phyloP scores from a whole-genome alignment of 2,797 vertebrate genomes.

The Pipistrellus kuhlii region DNA sequence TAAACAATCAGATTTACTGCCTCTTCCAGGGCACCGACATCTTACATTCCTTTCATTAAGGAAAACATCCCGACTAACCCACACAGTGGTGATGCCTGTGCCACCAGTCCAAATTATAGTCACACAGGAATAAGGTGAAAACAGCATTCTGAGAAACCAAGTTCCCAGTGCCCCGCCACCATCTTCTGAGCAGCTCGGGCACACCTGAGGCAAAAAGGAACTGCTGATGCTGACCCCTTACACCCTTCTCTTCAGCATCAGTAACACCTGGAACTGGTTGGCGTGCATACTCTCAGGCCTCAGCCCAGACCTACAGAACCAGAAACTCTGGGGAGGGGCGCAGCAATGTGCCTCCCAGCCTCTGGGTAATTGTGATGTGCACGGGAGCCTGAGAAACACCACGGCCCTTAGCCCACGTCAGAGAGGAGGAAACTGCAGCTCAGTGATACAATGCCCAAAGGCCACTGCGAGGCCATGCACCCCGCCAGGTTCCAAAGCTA shows the following conservation, averaged over 20 bases:
- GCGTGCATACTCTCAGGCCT: not conserved
- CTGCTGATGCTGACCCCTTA: not conserved
- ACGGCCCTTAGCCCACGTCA: not conserved
- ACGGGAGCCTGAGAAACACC: not conserved
- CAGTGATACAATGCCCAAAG: not conserved
- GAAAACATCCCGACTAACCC: constrained; percentile 6
- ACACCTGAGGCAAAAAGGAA: not conserved
- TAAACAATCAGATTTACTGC: not conserved
- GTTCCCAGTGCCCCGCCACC: constrained; percentile 24
- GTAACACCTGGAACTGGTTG: not conserved
- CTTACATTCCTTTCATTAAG: not conserved
- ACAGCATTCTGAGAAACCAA: constrained; percentile 7
- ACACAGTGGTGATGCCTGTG: not conserved
- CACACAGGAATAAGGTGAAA: not conserved
- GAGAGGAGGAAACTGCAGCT: constrained; percentile 7
- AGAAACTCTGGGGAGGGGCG: not conserved
- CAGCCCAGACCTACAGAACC: not conserved
- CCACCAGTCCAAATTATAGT: not conserved
- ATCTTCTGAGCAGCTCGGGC: not conserved
- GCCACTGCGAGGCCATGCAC: not conserved
- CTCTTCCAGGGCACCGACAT: not conserved
- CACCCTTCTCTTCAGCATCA: not conserved
- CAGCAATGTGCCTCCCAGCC: not conserved
- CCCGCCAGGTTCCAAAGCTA: constrained; percentile 18
- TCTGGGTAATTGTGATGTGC: not conserved